Percentiles rank a stretch among this genome's conserved stretches.
These are phyloP conservation scores for Anarrhichthys ocellatus DNA, from an alignment of 2,113 vertebrate species.

Conservation along the genomic window DNA sequence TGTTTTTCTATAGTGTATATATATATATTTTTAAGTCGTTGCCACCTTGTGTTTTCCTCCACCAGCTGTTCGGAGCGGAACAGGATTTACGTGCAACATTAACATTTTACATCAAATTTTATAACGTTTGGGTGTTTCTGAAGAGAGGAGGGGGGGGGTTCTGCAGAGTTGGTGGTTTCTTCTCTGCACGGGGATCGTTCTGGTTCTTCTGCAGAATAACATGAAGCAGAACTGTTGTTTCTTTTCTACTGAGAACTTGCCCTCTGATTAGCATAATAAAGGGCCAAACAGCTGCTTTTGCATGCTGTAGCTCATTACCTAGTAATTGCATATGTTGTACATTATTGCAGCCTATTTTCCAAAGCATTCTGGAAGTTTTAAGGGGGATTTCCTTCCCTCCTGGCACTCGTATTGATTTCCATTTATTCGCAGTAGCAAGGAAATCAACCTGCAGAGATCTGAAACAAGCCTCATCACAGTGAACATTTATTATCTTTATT, in stretches of 20 bases:
- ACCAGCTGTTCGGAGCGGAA: conserved; percentile 44
- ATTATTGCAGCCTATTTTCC: conserved; percentile 7
- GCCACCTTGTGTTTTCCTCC: conserved; percentile 50
- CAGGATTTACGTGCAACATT: conserved; percentile 48
- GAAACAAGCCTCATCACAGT: background rate
- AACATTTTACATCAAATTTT: conserved; percentile 58
- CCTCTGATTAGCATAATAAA: conserved; percentile 40
- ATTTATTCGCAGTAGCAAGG: background rate
- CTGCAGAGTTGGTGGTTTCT: conserved; percentile 2
- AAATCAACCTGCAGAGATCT: background rate
- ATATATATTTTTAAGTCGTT: background rate
- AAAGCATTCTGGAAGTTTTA: background rate
- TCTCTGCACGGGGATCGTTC: background rate
- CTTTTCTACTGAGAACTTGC: background rate
- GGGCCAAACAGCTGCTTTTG: conserved; percentile 3
- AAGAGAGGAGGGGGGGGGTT: background rate
- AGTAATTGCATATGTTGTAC: conserved; percentile 12
- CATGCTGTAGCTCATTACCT: background rate
- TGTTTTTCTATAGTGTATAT: background rate
- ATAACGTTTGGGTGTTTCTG: conserved; percentile 28
- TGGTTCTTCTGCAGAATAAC: background rate
- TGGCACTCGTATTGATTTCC: conserved; percentile 1
- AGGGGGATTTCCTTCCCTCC: conserved; percentile 2
- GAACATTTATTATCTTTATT: background rate
- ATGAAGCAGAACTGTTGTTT: background rate